Evolutionary conservation across 2,888 invertebrate genomes (phyloP), one percentile per base, ranked within the genome.

Genomic region (Synanthedon tipuliformis): DNA sequence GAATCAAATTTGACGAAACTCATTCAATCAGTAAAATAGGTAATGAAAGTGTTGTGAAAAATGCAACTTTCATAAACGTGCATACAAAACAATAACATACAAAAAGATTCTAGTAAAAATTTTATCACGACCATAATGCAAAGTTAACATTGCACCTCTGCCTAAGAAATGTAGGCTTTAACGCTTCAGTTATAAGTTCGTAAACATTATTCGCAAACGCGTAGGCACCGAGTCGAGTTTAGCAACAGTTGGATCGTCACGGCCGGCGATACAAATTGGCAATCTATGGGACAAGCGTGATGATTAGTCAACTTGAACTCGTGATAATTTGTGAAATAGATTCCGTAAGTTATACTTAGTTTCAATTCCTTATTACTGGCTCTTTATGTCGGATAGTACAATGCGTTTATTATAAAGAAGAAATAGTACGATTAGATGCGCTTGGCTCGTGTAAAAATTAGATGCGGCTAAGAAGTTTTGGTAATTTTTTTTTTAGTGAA

Each of bases 341-440:
- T 62, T 60, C 62, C 58, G 60, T 57, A 60, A 60, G 59, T 59
- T 53, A 52, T 55, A n/a, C n/a, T n/a, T n/a, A 23, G 51, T 56
- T 57, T 54, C 52, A 49, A 57, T 54, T 52, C 53, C 48, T 12
- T 10, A 16, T 18, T 49, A 23, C 49, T 13, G 49, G 12, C 16
- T 45, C 10, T 45, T 45, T 13, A 45, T 45, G 13, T 13, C 13
- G 8, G 7, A 11, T 45, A 7, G 15, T 13, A 45, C 45, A 45
- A 45, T 15, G 45, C 45, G 15, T 15, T n/a, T 45, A 10, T 45
- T 45, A 45, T 45, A 45, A 45, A 45, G 13, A 12, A 13, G 45
- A 45, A 45, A 45, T 3, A n/a, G n/a, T n/a, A 7, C 15, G 45
- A 12, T 45, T 45, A 7, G 45, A 15, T 15, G 7, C 13, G 45